These are phyloP conservation scores for Phanerotoma sp. DNA, from an alignment of 2,888 invertebrate species.

Conservation along the genomic window DNA sequence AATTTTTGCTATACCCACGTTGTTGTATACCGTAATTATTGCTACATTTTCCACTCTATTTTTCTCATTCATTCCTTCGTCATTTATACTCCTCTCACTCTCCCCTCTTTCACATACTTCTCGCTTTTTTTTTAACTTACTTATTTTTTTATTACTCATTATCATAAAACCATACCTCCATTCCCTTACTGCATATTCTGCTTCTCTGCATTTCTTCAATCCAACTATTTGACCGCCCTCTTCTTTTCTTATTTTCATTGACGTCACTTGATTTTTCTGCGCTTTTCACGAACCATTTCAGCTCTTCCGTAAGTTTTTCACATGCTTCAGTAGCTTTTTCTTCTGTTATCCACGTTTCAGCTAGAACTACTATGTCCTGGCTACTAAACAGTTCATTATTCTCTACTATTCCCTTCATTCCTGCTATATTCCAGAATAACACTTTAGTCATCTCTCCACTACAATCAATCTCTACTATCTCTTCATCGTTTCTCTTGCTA, in stretches of 20 bases:
- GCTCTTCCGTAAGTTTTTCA: background rate
- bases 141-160: too few relatives aligned
- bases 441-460: too few relatives aligned
- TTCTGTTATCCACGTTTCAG: slow-evolving; percentile 12
- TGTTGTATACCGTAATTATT: slow-evolving; percentile 11
- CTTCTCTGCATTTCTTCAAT: slow-evolving; percentile 1
- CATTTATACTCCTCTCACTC: too few relatives aligned
- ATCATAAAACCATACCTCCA: slow-evolving; percentile 20
- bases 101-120: too few relatives aligned
- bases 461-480: too few relatives aligned
- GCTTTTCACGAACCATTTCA: slow-evolving; percentile 8
- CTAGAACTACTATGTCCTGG: slow-evolving; percentile 2
- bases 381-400: too few relatives aligned
- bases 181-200: background rate
- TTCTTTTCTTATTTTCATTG: slow-evolving; percentile 10
- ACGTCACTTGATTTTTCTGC: slow-evolving; percentile 3
- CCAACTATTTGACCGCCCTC: slow-evolving; percentile 12
- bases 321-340: background rate
- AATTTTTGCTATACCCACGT: slow-evolving; percentile 4
- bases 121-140: too few relatives aligned
- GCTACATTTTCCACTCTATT: too few relatives aligned
- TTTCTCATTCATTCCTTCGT: too few relatives aligned
- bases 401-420: too few relatives aligned
- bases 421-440: too few relatives aligned
- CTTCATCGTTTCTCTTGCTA: too few relatives aligned